phyloP scores from a whole-genome alignment of 2,888 invertebrate species.

The Eurytoma californica region DNA sequence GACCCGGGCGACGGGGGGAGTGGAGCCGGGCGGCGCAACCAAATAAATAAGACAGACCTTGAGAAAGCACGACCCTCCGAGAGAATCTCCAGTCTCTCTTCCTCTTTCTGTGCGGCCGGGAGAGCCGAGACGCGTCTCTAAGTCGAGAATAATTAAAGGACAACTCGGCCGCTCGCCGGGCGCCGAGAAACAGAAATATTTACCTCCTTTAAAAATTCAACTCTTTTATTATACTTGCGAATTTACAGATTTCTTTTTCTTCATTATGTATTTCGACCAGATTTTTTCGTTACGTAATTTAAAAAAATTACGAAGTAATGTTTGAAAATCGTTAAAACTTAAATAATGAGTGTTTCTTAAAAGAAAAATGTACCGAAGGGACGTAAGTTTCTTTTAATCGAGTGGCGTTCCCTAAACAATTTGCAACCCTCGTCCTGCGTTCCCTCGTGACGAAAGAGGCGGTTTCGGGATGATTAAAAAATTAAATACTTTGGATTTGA shows the following conservation, averaged over 20 bases:
- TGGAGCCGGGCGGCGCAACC: conserved; percentile 23
- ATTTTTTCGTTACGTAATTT: neutral
- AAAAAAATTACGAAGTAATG: neutral
- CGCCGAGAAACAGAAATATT: conserved; percentile 42
- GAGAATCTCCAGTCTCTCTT: conserved; percentile 8
- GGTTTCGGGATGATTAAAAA: conserved; percentile 23
- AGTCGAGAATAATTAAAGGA: conserved; percentile 53
- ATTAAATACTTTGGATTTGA: conserved; percentile 10
- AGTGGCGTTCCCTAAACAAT: conserved; percentile 6
- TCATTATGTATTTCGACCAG: neutral
- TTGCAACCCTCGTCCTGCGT: conserved; percentile 1
- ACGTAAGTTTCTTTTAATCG: conserved; percentile 2
- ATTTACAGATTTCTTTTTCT: neutral
- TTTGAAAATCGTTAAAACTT: neutral
- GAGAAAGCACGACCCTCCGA: conserved; percentile 45
- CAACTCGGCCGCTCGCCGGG: conserved; percentile 34
- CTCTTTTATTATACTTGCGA: conserved; percentile 3
- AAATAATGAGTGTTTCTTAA: no score
- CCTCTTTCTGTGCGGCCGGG: neutral
- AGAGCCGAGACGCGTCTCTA: conserved; percentile 24
- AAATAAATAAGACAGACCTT: conserved; percentile 53
- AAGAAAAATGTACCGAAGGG: neutral
- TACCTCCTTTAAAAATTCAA: conserved; percentile 43
- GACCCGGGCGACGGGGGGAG: neutral
- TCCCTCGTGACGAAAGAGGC: neutral